These are phyloP conservation scores for Erpornis zantholeuca DNA, from an alignment of 2,113 vertebrate genomes.

Conservation along the genomic window DNA sequence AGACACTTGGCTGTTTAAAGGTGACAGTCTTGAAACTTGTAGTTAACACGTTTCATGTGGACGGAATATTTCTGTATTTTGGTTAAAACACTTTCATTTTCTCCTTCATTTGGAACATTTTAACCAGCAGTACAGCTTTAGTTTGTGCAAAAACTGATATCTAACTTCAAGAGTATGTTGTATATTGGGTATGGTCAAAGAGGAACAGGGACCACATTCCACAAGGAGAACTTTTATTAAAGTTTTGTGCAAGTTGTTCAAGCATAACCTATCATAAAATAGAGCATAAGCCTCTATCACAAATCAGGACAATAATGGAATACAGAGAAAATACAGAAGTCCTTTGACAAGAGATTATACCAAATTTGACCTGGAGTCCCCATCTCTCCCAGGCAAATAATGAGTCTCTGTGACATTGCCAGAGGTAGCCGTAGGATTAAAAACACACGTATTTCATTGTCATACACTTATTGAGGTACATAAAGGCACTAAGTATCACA, in stretches of 20 bases:
- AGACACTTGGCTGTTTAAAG: neutral
- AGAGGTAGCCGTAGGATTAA: neutral
- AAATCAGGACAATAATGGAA: neutral
- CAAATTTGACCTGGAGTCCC: neutral
- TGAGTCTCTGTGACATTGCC: neutral
- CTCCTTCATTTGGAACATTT: neutral
- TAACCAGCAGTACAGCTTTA: neutral
- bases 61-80: neutral
- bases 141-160: neutral
- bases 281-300: neutral
- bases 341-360: constrained; percentile 4
- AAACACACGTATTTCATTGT: neutral
- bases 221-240: neutral
- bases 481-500: neutral
- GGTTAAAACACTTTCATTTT: neutral
- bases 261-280: neutral
- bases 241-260: neutral
- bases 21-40: neutral
- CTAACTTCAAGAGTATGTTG: neutral
- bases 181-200: neutral
- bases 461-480: neutral
- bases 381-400: neutral
- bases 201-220: neutral
- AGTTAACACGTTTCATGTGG: neutral
- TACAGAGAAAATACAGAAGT: neutral